Conservation (phyloP, 2,888 invertebrate genomes). For the Eudemis profundana region DNA sequence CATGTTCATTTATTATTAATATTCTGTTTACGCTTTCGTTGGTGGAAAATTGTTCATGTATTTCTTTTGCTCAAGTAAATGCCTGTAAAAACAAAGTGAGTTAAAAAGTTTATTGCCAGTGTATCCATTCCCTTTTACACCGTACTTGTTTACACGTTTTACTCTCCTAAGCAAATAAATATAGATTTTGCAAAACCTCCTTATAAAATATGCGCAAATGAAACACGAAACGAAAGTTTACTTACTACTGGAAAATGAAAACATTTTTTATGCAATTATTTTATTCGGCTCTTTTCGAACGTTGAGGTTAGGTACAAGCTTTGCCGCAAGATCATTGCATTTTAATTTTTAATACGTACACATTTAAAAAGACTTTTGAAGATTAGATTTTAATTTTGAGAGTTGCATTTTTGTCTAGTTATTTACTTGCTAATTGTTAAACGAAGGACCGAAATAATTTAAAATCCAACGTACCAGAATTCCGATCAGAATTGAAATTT, state of each 20-base stretch:
- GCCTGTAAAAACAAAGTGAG: not conserved
- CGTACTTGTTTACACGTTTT: not conserved
- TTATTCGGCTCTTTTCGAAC: slow-evolving; percentile 26
- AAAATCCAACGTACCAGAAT: too few species aligned
- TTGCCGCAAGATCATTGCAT: not conserved
- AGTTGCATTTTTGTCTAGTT: not conserved
- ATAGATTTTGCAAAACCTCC: slow-evolving; percentile 6
- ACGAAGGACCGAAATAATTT: too few species aligned
- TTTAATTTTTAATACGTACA: not conserved
- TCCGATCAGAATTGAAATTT: too few species aligned
- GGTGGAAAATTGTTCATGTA: not conserved
- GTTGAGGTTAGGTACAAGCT: slow-evolving; percentile 6
- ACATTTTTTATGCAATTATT: slow-evolving; percentile 32
- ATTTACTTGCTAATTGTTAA: too few species aligned
- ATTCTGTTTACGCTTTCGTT: not conserved
- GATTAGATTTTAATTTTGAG: not conserved
- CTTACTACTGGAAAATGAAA: slow-evolving; percentile 22
- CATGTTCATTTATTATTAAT: too few species aligned
- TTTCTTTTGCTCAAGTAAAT: not conserved
- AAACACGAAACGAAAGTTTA: slow-evolving; percentile 32
- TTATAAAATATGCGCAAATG: slow-evolving; percentile 32
- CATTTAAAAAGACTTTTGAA: not conserved
- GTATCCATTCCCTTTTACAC: not conserved
- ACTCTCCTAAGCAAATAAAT: not conserved
- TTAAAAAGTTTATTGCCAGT: not conserved